Evolutionary conservation across 2,113 vertebrate species (phyloP).

Genomic region (Odocoileus virginianus): DNA sequence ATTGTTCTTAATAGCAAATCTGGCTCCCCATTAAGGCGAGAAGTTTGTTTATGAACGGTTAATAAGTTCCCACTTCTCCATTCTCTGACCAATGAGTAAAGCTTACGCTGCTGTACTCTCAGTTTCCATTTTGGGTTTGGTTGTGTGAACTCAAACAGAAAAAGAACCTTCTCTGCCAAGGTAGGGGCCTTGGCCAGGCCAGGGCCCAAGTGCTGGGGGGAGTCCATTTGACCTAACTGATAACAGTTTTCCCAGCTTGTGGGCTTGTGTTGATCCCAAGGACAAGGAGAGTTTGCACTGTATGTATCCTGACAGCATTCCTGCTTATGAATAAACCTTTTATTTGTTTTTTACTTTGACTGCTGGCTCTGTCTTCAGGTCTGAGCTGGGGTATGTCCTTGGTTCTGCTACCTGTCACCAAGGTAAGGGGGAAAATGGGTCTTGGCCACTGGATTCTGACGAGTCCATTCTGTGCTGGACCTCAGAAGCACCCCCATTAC

Average conservation of each 20-base stretch:
- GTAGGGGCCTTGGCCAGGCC: neutral
- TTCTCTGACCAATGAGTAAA: neutral
- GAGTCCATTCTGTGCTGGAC: neutral
- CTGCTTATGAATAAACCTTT: slow-evolving; percentile 48
- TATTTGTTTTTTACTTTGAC: neutral
- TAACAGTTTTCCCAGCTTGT: neutral
- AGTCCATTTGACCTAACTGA: neutral
- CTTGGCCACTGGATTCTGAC: neutral
- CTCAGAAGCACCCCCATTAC: neutral
- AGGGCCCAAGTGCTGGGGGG: neutral
- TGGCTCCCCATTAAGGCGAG: neutral
- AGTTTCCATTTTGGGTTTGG: neutral
- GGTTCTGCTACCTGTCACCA: neutral
- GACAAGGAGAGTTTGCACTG: neutral
- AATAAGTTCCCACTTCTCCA: neutral
- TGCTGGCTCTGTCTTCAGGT: neutral
- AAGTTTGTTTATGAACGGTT: neutral
- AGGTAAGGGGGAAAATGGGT: neutral
- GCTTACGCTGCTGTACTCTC: neutral
- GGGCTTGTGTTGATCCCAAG: neutral
- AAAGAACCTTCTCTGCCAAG: neutral
- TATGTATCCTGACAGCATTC: neutral
- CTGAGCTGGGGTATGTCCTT: neutral
- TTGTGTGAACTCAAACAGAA: neutral
- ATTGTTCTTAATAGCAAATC: neutral